These are phyloP conservation scores for Podotricha telesiphe DNA, from an alignment of 2,888 invertebrate genomes.

Conservation along the genomic window DNA sequence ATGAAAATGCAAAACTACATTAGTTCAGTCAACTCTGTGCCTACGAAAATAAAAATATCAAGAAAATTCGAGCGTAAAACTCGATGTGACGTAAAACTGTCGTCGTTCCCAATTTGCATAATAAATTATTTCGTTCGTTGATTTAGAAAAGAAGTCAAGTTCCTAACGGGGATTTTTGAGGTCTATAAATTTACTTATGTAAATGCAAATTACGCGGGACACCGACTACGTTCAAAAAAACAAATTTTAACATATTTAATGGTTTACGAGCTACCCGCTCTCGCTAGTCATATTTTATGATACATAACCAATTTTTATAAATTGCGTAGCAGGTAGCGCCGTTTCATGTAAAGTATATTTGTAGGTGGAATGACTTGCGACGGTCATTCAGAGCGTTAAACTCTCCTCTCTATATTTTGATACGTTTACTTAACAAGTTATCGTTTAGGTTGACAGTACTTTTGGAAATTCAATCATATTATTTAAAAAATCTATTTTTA, in stretches of 20 bases:
- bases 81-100: constrained; percentile 49
- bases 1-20: constrained; percentile 2
- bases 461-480: not conserved
- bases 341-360: not conserved
- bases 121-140: constrained; percentile 51
- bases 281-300: constrained; percentile 26
- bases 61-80: constrained; percentile 47
- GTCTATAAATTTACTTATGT: constrained; percentile 49
- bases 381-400: not conserved
- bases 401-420: not conserved
- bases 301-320: constrained; percentile 23
- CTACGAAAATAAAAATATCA: constrained; percentile 43
- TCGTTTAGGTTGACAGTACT: not conserved
- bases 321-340: constrained; percentile 6
- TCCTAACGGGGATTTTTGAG: constrained; percentile 44
- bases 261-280: constrained; percentile 16
- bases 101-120: constrained; percentile 49
- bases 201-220: constrained; percentile 47
- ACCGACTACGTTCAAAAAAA: constrained; percentile 31
- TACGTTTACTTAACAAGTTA: not conserved
- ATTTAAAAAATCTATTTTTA: too few relatives aligned
- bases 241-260: constrained; percentile 32
- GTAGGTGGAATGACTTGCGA: not conserved
- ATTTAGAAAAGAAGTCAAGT: constrained; percentile 50
- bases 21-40: constrained; percentile 25